Base-by-base conservation (phyloP, 2,797 vertebrate species). In the Parambassis ranga region DNA sequence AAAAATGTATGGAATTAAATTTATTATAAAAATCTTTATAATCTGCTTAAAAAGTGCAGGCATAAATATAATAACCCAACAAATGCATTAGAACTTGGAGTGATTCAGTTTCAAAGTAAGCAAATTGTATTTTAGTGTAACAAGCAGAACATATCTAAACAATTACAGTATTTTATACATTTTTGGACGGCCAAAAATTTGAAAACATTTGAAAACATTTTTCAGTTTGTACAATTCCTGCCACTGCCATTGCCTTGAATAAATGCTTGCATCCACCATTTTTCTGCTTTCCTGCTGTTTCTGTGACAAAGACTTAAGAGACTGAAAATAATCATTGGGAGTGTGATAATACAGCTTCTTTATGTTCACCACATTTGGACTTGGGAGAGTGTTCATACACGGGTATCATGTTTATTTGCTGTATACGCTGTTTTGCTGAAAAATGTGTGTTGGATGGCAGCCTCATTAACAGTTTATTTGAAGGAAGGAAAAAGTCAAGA, bases 181-280 rank as follows among this genome's bases (percentile, higher is more conserved):
- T 79, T 81, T 86, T 71, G 58, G 55, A 80, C 60, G 67, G 65
- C 65, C 37, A 32, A 42, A 67, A 42, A 27, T 72, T 35, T 32
- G 32, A 62, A 57, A 60, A 55, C 22, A 27, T 72, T 35, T 32
- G 32, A 62, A 57, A 60, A 55, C 22, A 61, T 56, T 57, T 83
- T 78, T 36, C n/a, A 23, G 49, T 86, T 83, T 83, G 43, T 77
- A 74, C 62, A 48, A 48, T 64, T 47, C 43, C 50, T 72, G 65
- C 66, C 77, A 84, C 76, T 86, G 73, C 82, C 82, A 79, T 77
- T 41, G 74, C 70, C 80, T 83, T 70, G 28, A 90, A 88, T 90
- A 89, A 90, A 92, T 32, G 67, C 72, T 71, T 83, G 59, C 59
- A 48, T 78, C 67, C 56, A 59, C 41, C 20, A n/a, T 51, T 56